These are phyloP conservation scores for Hyposoter didymator DNA, from an alignment of 2,888 invertebrate species.

Conservation along the genomic window DNA sequence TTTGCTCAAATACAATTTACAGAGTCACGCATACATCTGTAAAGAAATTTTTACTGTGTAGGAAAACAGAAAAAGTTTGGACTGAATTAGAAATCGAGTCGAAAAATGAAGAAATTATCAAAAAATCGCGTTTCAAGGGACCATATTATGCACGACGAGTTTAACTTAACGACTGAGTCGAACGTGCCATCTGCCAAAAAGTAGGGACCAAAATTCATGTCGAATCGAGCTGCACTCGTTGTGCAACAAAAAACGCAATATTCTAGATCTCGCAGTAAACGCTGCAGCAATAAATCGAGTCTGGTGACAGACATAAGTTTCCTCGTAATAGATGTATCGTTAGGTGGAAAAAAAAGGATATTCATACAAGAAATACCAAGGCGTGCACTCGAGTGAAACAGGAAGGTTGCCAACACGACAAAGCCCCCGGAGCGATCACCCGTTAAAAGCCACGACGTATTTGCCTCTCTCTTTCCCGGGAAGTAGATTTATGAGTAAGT, in stretches of 20 bases:
- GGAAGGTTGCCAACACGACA: slow-evolving; percentile 64
- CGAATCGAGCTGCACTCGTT: too few relatives aligned
- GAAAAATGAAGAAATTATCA: too few relatives aligned
- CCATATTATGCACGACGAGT: too few relatives aligned
- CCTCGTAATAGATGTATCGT: slow-evolving; percentile 45
- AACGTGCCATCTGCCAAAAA: too few relatives aligned
- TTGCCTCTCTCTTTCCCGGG: slow-evolving; percentile 23
- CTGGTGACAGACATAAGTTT: not conserved
- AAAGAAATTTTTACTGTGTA: not conserved
- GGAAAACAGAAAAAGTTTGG: too few relatives aligned
- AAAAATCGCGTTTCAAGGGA: too few relatives aligned
- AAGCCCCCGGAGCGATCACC: slow-evolving; percentile 60
- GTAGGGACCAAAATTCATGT: too few relatives aligned
- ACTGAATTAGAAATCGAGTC: too few relatives aligned
- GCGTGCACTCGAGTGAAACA: slow-evolving; percentile 53
- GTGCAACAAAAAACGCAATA: not conserved
- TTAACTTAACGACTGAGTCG: too few relatives aligned
- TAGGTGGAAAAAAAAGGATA: slow-evolving; percentile 7
- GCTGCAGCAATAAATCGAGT: not conserved
- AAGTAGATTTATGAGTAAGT: slow-evolving; percentile 65
- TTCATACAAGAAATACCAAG: slow-evolving; percentile 43
- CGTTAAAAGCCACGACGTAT: slow-evolving; percentile 63
- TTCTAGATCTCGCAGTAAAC: not conserved
- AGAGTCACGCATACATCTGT: slow-evolving; percentile 37
- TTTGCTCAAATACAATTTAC: slow-evolving; percentile 11